Conservation (phyloP, 1,140 invertebrate genomes). For the Papilio polyxenes region DNA sequence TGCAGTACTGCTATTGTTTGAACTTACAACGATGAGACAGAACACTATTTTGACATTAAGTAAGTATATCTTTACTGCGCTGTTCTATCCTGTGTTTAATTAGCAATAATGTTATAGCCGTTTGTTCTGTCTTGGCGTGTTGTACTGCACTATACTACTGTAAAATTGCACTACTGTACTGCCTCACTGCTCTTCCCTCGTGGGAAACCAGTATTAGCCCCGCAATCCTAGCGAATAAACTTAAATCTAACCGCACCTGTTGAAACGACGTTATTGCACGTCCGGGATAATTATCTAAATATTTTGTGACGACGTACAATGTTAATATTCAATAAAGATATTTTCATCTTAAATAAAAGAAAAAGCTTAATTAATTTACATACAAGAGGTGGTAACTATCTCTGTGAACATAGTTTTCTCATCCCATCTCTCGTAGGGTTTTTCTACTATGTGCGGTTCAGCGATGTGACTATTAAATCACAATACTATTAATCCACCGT, state of each 20-base stretch:
- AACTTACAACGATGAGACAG: background rate
- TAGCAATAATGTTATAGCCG: too few relatives aligned
- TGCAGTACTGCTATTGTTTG: background rate
- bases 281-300: conserved; percentile 18
- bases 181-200: background rate
- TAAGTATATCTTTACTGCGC: too few relatives aligned
- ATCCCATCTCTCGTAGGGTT: background rate
- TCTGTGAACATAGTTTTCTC: background rate
- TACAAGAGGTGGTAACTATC: background rate
- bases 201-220: background rate
- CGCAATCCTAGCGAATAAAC: conserved; percentile 6
- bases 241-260: conserved; percentile 22
- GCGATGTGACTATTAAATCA: too few relatives aligned
- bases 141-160: too few relatives aligned
- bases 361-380: background rate
- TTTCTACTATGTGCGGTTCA: too few relatives aligned
- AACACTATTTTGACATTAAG: too few relatives aligned
- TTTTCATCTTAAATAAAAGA: background rate
- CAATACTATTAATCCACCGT: background rate
- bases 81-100: too few relatives aligned
- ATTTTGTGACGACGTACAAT: conserved; percentile 10
- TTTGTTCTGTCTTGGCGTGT: background rate
- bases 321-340: background rate
- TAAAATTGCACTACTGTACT: too few relatives aligned
- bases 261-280: conserved; percentile 6